phyloP scores from a whole-genome alignment of 2,888 invertebrate species.

The Neoitamus cyanurus region DNA sequence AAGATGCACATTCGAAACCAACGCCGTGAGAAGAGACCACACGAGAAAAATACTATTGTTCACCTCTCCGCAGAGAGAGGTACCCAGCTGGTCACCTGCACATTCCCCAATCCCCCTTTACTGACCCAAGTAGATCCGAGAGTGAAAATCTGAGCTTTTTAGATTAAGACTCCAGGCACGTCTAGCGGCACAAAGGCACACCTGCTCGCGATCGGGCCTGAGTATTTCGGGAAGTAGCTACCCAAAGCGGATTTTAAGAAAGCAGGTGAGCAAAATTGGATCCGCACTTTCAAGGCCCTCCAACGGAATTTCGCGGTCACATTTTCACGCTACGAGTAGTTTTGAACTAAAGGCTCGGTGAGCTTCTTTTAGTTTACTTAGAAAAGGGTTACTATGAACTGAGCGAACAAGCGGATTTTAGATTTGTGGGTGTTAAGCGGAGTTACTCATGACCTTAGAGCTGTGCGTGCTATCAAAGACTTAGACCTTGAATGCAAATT shows the following conservation, averaged over 20 bases:
- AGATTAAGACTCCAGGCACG: background rate
- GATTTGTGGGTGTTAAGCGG: background rate
- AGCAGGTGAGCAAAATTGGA: background rate
- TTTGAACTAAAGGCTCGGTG: background rate
- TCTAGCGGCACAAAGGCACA: background rate
- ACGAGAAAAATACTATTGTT: background rate
- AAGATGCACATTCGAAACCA: conserved; percentile 9
- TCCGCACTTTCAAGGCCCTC: background rate
- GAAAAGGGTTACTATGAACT: background rate
- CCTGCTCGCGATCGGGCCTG: background rate
- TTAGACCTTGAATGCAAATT: background rate
- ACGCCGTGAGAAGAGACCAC: background rate
- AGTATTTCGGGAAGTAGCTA: background rate
- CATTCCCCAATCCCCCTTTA: background rate
- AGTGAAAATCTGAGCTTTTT: background rate
- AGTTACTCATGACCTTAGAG: background rate
- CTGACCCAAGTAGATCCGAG: background rate
- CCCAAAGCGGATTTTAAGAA: background rate
- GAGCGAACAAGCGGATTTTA: too few relatives aligned
- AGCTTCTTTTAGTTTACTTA: background rate
- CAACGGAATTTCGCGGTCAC: background rate
- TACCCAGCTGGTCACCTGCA: background rate
- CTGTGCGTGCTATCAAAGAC: background rate
- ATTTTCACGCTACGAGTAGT: background rate
- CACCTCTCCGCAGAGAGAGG: background rate